Conservation (phyloP, 2,797 vertebrate genomes). For the Gobio occitaniae region DNA sequence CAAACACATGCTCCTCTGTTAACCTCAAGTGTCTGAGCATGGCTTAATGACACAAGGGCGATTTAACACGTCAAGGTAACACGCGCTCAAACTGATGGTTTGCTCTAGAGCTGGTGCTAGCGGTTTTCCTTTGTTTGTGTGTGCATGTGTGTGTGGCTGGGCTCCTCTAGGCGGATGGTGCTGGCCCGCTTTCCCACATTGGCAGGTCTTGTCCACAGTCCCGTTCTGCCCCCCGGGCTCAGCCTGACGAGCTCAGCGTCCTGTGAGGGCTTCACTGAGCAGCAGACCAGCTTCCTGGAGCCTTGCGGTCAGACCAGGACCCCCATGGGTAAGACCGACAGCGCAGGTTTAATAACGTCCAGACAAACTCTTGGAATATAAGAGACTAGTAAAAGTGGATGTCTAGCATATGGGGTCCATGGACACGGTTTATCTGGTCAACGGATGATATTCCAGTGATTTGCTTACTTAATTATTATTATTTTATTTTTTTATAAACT, state of each 20-base stretch:
- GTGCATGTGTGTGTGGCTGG: conserved; percentile 69
- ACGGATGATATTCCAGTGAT: not conserved
- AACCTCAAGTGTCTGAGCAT: conserved; percentile 16
- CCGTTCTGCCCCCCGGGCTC: conserved; percentile 81
- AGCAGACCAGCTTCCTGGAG: conserved; percentile 86
- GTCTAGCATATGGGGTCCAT: not conserved
- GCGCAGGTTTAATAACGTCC: not conserved
- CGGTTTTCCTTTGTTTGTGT: conserved; percentile 53
- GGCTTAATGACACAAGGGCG: not conserved
- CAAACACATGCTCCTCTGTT: conserved; percentile 8
- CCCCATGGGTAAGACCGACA: conserved; percentile 78
- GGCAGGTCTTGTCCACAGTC: conserved; percentile 81
- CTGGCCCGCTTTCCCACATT: conserved; percentile 83
- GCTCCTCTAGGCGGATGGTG: conserved; percentile 83
- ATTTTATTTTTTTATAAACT: not conserved
- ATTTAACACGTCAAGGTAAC: conserved; percentile 8
- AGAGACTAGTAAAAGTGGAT: not conserved
- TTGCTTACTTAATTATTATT: rapidly evolving
- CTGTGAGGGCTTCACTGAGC: conserved; percentile 84
- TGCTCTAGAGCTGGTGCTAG: conserved; percentile 37
- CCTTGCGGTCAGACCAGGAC: conserved; percentile 81
- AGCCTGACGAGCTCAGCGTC: conserved; percentile 81
- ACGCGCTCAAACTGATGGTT: not conserved
- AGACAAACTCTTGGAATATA: not conserved
- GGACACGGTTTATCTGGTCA: not conserved